Conservation (phyloP, 2,113 vertebrate genomes). For the Corythoichthys intestinalis region DNA sequence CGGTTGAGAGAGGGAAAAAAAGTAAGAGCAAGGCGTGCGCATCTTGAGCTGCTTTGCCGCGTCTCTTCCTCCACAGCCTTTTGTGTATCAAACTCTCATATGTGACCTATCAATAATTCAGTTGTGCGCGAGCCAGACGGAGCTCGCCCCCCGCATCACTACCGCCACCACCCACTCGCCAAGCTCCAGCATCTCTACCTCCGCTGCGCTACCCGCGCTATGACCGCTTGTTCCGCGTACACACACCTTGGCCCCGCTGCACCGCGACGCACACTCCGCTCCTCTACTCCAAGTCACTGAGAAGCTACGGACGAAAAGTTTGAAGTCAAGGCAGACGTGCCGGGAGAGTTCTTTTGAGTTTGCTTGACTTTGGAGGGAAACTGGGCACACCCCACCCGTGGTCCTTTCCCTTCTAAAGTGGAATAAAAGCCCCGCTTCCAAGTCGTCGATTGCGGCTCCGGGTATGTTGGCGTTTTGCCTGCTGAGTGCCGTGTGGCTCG, state of each 20-base stretch:
- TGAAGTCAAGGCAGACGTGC: slow-evolving; percentile 17
- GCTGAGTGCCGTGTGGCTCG: slow-evolving; percentile 79
- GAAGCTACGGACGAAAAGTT: slow-evolving; percentile 39
- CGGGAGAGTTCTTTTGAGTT: not conserved
- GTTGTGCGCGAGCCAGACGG: slow-evolving; percentile 73
- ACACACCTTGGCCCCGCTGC: slow-evolving; percentile 70
- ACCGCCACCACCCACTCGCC: not conserved
- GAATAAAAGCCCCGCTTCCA: slow-evolving; percentile 23
- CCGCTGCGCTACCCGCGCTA: slow-evolving; percentile 60
- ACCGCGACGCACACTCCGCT: slow-evolving; percentile 53
- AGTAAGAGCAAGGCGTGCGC: slow-evolving; percentile 52
- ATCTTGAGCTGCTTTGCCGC: slow-evolving; percentile 49
- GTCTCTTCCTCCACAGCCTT: slow-evolving; percentile 65
- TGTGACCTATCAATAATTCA: slow-evolving; percentile 82
- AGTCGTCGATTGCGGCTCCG: slow-evolving; percentile 29
- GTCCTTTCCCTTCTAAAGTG: slow-evolving; percentile 16
- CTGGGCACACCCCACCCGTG: slow-evolving; percentile 36
- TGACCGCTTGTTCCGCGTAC: slow-evolving; percentile 67
- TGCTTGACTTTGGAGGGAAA: not conserved
- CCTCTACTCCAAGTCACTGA: slow-evolving; percentile 58
- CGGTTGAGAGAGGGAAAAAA: slow-evolving; percentile 15
- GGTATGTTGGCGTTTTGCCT: slow-evolving; percentile 74
- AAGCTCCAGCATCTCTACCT: slow-evolving; percentile 2
- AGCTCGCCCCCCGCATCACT: slow-evolving; percentile 38
- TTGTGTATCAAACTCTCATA: slow-evolving; percentile 80